Conservation (phyloP, 2,797 vertebrate genomes). For the Macropodus opercularis region DNA sequence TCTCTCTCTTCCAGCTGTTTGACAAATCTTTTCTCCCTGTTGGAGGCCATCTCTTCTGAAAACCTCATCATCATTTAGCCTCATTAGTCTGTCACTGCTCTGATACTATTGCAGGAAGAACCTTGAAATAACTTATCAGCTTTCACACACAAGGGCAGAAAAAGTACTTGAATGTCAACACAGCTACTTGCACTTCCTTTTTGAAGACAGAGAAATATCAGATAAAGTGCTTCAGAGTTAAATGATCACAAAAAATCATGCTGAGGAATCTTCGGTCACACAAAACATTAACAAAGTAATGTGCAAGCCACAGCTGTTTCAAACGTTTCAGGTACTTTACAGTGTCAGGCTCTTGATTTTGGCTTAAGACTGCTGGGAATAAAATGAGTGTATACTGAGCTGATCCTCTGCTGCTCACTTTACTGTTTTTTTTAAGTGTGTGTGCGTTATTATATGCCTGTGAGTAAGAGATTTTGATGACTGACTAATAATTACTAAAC, state of each 20-base stretch:
- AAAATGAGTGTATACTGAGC: background rate
- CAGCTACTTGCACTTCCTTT: conserved; percentile 22
- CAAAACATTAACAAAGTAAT: background rate
- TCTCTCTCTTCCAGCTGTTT: conserved; percentile 42
- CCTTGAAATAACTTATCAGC: conserved; percentile 57
- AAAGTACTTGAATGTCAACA: conserved; percentile 16
- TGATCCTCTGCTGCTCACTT: conserved; percentile 1
- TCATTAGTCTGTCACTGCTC: conserved; percentile 78
- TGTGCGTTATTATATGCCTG: background rate
- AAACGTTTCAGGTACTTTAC: conserved; percentile 1
- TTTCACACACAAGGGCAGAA: conserved; percentile 2
- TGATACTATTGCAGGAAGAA: conserved; percentile 77
- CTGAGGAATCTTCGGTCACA: background rate
- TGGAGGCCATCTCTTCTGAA: conserved; percentile 55
- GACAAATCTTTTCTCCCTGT: conserved; percentile 54
- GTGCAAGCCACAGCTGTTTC: conserved; percentile 2
- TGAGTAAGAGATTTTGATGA: conserved; percentile 27
- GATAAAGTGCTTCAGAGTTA: background rate
- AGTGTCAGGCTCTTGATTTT: background rate
- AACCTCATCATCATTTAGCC: conserved; percentile 76
- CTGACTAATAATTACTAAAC: conserved; percentile 25
- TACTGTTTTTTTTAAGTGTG: background rate
- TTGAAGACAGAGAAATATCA: conserved; percentile 1
- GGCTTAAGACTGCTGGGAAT: conserved; percentile 4
- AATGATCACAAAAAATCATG: too few species aligned